These are phyloP conservation scores for Alectoris magna DNA, from an alignment of 2,797 vertebrate species.

Conservation along the genomic window DNA sequence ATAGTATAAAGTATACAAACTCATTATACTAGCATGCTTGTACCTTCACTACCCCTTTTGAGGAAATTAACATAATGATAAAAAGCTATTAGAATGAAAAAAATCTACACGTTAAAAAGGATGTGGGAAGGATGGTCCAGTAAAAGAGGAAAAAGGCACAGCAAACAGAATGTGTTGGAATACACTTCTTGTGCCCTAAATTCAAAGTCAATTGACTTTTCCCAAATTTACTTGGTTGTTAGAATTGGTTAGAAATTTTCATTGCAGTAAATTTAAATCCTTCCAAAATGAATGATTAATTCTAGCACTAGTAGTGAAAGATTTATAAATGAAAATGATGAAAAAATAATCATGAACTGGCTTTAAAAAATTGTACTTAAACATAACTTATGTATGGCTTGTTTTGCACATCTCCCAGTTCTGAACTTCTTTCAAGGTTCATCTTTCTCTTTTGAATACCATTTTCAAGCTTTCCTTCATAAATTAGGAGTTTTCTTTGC, in stretches of 20 bases:
- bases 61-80: neutral
- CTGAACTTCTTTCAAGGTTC: neutral
- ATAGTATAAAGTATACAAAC: neutral
- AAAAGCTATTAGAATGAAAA: neutral
- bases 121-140: rapidly evolving
- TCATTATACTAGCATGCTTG: neutral
- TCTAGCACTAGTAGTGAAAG: neutral
- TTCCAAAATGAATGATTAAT: neutral
- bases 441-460: neutral
- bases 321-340: neutral
- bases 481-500: neutral
- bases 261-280: neutral
- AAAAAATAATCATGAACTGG: neutral
- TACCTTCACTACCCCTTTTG: neutral
- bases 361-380: neutral
- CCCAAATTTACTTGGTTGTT: neutral
- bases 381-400: neutral
- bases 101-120: neutral
- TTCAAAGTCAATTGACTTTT: neutral
- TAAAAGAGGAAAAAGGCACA: neutral
- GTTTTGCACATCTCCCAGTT: neutral
- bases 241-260: neutral
- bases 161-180: neutral
- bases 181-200: neutral
- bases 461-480: neutral